Percentiles rank a stretch among this genome's conserved stretches.
phyloP scores from a whole-genome alignment of 2,888 invertebrate species.

The Monochamus alternatus region DNA sequence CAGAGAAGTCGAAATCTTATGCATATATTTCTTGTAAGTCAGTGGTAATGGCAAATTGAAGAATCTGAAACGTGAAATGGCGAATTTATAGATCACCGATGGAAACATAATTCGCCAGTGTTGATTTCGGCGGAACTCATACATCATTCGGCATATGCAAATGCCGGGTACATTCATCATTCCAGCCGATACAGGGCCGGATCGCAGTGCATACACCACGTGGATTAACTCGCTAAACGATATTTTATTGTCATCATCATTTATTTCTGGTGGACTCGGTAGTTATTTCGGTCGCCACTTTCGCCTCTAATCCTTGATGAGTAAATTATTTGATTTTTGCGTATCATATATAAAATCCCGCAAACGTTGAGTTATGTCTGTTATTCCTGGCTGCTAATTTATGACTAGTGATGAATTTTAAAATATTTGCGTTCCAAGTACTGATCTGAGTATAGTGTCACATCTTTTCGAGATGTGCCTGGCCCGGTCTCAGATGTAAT shows the following conservation, averaged over 20 bases:
- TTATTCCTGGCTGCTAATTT: too few species aligned
- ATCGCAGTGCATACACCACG: conserved; percentile 45
- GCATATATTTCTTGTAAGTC: conserved; percentile 42
- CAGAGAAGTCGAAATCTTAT: conserved; percentile 20
- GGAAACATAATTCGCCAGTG: conserved; percentile 70
- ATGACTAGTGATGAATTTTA: too few species aligned
- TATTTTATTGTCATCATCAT: conserved; percentile 67
- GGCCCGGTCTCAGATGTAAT: too few species aligned
- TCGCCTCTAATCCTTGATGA: conserved; percentile 52
- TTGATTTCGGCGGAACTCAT: conserved; percentile 69
- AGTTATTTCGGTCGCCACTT: conserved; percentile 51
- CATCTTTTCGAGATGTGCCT: too few species aligned
- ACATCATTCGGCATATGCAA: conserved; percentile 71
- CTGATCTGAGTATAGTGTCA: too few species aligned
- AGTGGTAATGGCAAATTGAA: conserved; percentile 66
- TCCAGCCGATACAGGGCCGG: conserved; percentile 58
- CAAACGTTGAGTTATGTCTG: too few species aligned
- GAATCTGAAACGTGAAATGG: conserved; percentile 52
- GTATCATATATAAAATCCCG: too few species aligned
- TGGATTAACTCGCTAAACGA: conserved; percentile 61
- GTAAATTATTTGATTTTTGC: conserved; percentile 48
- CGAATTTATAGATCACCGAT: conserved; percentile 64
- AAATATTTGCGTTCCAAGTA: too few species aligned
- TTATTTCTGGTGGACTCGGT: conserved; percentile 63
- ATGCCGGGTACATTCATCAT: conserved; percentile 69